A percentile compares a stretch with the other conserved stretches of the same genome.
phyloP scores from a whole-genome alignment of 2,888 invertebrate species.

The Portevinia maculata region DNA sequence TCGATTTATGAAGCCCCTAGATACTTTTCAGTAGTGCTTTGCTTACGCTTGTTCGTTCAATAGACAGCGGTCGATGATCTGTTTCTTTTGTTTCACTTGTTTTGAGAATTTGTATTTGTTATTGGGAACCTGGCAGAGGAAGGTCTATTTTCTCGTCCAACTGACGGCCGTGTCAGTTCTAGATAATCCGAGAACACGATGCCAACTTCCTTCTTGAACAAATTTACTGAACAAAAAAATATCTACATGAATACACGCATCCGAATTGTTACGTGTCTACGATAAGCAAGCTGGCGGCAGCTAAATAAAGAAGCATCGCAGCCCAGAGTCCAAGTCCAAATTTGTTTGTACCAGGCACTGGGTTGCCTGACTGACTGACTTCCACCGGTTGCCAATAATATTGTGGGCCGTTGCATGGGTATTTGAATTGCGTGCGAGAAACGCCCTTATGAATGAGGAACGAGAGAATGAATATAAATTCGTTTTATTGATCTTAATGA shows the following conservation, averaged over 20 bases:
- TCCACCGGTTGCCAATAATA: slow-evolving; percentile 29
- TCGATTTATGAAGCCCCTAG: slow-evolving; percentile 65
- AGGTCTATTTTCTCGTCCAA: background rate
- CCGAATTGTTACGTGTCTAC: slow-evolving; percentile 8
- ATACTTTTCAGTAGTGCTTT: background rate
- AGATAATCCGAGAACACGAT: slow-evolving; percentile 17
- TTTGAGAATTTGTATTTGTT: background rate
- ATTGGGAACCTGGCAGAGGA: background rate
- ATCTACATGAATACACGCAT: slow-evolving; percentile 17
- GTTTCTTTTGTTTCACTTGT: background rate
- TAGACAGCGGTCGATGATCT: slow-evolving; percentile 43
- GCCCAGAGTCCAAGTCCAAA: slow-evolving; percentile 21
- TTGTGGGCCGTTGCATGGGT: slow-evolving; percentile 47
- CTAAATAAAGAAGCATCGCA: slow-evolving; percentile 23
- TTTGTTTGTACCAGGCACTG: slow-evolving; percentile 60
- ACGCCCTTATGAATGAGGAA: slow-evolving; percentile 57
- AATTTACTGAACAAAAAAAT: slow-evolving; percentile 2
- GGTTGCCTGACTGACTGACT: slow-evolving; percentile 12
- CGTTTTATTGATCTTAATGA: slow-evolving; percentile 65
- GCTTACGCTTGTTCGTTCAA: slow-evolving; percentile 4
- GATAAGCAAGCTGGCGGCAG: slow-evolving; percentile 35
- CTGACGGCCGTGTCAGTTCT: background rate
- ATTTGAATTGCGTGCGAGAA: slow-evolving; percentile 54
- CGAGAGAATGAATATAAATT: slow-evolving; percentile 18
- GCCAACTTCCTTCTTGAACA: slow-evolving; percentile 39